Evolutionary conservation across 2,888 invertebrate genomes (phyloP).

Genomic region (Tricholauxania praeusta): DNA sequence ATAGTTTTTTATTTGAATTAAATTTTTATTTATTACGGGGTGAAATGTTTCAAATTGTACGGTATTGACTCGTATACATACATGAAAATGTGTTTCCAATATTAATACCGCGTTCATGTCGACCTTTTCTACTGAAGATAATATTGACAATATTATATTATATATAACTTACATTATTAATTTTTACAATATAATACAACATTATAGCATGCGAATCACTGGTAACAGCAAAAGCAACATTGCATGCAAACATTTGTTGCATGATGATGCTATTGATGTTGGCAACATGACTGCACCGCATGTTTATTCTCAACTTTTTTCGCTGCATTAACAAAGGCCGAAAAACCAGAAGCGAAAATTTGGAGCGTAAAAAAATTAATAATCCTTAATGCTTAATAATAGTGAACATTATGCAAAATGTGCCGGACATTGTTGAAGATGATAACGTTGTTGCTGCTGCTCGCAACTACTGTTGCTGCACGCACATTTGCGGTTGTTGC

Average conservation of each 20-base stretch:
- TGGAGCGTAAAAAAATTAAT: slow-evolving; percentile 4
- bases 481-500: slow-evolving; percentile 2
- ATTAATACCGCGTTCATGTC: too few relatives aligned
- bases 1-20: too few relatives aligned
- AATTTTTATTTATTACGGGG: too few relatives aligned
- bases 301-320: background rate
- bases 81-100: too few relatives aligned
- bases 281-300: background rate
- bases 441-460: background rate
- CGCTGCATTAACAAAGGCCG: background rate
- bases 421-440: background rate
- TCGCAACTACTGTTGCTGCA: background rate
- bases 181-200: too few relatives aligned
- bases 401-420: slow-evolving; percentile 1
- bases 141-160: too few relatives aligned
- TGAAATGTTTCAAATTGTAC: too few relatives aligned
- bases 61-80: too few relatives aligned
- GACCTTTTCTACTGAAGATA: too few relatives aligned
- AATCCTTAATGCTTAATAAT: background rate
- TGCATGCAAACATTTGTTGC: background rate
- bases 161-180: too few relatives aligned
- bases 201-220: too few relatives aligned
- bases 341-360: slow-evolving; percentile 6
- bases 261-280: background rate
- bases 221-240: background rate